A percentile compares a stretch with the other conserved stretches of the same genome.
These are phyloP conservation scores for Mercenaria mercenaria DNA, from an alignment of 1,140 invertebrate species.

Conservation along the genomic window DNA sequence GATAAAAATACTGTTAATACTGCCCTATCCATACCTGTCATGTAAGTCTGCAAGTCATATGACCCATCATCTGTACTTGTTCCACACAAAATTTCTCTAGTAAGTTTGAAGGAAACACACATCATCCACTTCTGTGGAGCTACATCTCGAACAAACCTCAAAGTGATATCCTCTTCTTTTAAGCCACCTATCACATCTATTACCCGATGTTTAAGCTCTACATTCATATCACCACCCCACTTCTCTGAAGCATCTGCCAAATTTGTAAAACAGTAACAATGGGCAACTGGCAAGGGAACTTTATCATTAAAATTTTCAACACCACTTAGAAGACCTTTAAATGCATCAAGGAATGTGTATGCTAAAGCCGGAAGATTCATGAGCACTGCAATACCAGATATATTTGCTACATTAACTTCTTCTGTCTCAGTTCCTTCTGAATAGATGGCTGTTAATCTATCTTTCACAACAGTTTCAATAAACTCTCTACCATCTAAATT, in stretches of 20 bases:
- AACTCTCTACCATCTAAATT: constrained; percentile 97
- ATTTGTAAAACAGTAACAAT: constrained; percentile 86
- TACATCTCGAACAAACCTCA: constrained; percentile 95
- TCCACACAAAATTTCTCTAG: constrained; percentile 76
- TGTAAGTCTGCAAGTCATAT: too few relatives aligned
- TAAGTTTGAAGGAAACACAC: constrained; percentile 91
- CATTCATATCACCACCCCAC: constrained; percentile 40
- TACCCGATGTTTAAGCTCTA: constrained; percentile 89
- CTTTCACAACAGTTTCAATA: constrained; percentile 90
- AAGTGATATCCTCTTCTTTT: constrained; percentile 88
- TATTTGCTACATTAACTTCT: constrained; percentile 13
- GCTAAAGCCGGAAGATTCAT: constrained; percentile 99
- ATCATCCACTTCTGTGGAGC: constrained; percentile 98
- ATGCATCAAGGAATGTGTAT: constrained; percentile 94
- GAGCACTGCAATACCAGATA: constrained; percentile 90
- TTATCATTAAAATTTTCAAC: constrained; percentile 54
- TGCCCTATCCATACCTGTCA: too few relatives aligned
- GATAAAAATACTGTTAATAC: too few relatives aligned
- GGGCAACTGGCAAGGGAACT: constrained; percentile 54
- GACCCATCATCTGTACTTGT: neutral
- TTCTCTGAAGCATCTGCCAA: constrained; percentile 86
- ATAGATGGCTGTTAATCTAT: constrained; percentile 85
- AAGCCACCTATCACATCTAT: constrained; percentile 89
- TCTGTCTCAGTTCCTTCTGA: neutral
- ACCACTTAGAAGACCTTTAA: constrained; percentile 87